These are phyloP conservation scores for Hesperia comma DNA, from an alignment of 2,888 invertebrate species.

Conservation along the genomic window DNA sequence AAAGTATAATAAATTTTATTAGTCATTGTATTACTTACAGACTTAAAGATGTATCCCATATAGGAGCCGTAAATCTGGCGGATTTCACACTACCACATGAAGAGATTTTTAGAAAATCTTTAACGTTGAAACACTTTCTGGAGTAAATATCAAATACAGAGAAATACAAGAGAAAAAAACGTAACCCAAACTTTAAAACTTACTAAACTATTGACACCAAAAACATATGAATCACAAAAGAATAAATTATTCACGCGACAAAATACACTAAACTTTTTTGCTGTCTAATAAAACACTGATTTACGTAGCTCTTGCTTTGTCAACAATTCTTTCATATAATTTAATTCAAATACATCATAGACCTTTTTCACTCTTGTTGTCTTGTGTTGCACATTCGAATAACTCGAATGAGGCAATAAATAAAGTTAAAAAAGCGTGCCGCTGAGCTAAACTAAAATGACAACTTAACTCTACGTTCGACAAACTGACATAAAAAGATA, in stretches of 20 bases:
- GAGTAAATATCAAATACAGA: constrained; percentile 9
- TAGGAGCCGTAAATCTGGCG: constrained; percentile 19
- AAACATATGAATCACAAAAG: background rate
- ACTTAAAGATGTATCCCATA: constrained; percentile 28
- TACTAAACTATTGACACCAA: background rate
- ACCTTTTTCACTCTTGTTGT: constrained; percentile 11
- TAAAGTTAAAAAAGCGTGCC: constrained; percentile 10
- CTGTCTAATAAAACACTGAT: background rate
- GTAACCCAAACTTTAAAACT: constrained; percentile 6
- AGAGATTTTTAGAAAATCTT: background rate
- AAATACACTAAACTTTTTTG: background rate
- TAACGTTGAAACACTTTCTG: constrained; percentile 6
- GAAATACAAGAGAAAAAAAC: constrained; percentile 6
- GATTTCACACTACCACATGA: constrained; percentile 19
- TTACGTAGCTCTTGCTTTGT: background rate
- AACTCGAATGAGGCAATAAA: constrained; percentile 10
- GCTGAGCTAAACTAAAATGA: constrained; percentile 6
- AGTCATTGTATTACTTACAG: constrained; percentile 14
- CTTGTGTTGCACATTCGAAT: constrained; percentile 16
- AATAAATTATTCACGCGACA: background rate
- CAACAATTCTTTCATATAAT: background rate
- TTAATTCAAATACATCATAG: constrained; percentile 8
- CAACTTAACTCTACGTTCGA: background rate
- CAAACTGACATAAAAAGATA: background rate
- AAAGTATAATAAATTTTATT: background rate